These are phyloP conservation scores for Elanoides forficatus DNA, from an alignment of 2,113 vertebrate species.

Conservation along the genomic window DNA sequence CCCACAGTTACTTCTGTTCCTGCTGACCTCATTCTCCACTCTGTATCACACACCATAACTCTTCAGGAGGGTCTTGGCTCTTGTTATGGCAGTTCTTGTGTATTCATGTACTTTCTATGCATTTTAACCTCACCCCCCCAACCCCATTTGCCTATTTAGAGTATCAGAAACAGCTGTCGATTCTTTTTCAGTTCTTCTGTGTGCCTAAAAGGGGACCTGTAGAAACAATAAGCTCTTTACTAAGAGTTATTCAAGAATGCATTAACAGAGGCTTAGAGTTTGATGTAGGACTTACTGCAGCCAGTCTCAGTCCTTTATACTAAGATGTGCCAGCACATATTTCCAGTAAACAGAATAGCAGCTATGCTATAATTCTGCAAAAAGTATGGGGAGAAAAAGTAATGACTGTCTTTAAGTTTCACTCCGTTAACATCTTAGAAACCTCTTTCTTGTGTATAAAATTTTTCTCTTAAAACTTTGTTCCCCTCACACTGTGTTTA, in stretches of 20 bases:
- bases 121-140: background rate
- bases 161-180: background rate
- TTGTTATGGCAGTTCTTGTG: background rate
- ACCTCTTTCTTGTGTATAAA: background rate
- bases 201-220: background rate
- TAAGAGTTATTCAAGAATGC: background rate
- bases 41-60: background rate
- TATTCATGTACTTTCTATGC: background rate
- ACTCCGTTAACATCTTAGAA: background rate
- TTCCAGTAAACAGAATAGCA: background rate
- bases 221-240: background rate
- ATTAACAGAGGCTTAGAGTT: background rate
- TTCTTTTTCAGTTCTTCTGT: background rate
- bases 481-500: background rate
- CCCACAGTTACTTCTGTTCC: background rate
- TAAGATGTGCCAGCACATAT: background rate
- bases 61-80: background rate
- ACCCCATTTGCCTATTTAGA: background rate
- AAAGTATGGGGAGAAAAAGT: background rate
- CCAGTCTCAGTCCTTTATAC: background rate
- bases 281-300: background rate
- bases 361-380: background rate
- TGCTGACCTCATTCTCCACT: background rate
- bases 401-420: background rate
- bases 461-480: background rate